Base-by-base conservation (phyloP, 2,888 invertebrate genomes). In the Amorpha juglandis region DNA sequence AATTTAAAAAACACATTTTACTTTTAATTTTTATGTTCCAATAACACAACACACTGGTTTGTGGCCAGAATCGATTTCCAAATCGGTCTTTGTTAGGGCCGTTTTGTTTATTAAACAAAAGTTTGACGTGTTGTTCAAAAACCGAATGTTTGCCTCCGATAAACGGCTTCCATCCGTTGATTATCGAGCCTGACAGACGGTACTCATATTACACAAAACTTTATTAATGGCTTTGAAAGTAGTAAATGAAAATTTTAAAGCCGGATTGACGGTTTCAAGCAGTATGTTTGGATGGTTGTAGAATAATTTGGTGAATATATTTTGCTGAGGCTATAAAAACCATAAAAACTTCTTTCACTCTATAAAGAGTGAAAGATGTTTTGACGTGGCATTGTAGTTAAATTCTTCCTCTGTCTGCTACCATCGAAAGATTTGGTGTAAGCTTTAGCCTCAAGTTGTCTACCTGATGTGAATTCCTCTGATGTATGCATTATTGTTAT, bases 1-100 rank as follows among this genome's bases (percentile, higher is more conserved):
- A 14, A 51, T 6, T 3, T 7, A 38, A 62, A 63, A 55, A 68
- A 72, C 75, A 65, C 64, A 55, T 51, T 63, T 63, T 33, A 7
- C 14, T 69, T 67, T 50, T 62, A 63, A 55, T 2, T 51, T 58
- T 33, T 63, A 65, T 62, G n/a, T n/a, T n/a, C n/a, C 51, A 16
- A 11, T 7, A 16, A 50, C 7, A 62, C 65, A 11, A 19, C 58
- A 19, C 58, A 42, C 35, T 38, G 7, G 42, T 38, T 6, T 58
- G 11, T 58, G 58, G 58, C 58, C 42, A 58, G 58, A 19, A 42
- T 21, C 8, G 58, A 65, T 58, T 58, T 27, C n/a, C 35, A 47
- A 48, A 33, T 48, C 47, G 19, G 47, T 58, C 55, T 38, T 65
- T 58, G 45, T 65, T 65, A 27, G 21, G 58, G 16, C 19, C 11